Base-by-base conservation (phyloP, 2,113 vertebrate genomes). In the Eclectus roratus region DNA sequence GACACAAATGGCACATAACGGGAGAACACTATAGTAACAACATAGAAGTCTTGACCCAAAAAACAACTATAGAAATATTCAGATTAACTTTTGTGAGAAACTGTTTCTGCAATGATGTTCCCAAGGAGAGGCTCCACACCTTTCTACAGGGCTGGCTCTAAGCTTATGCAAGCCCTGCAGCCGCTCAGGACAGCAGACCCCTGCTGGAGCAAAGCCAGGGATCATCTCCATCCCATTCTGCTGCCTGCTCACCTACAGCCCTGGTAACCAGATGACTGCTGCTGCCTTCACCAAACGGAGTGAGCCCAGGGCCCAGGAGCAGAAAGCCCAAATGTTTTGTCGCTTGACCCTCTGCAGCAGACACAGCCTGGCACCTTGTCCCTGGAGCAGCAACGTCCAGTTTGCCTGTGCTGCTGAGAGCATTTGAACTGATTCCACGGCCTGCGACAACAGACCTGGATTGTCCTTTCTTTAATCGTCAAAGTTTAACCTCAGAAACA, bases 211-310 rank as follows among this genome's bases (percentile, higher is more conserved):
- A 23, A 56, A 56, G 33, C 33, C 13, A 56, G 2, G 49, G 27
- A 85, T 8, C 29, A 44, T 6, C 9, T 29, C 31, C 35, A 39
- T 14, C 16, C 25, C 0, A 0, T 47, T 44, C 47, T 18, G 14
- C 46, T 39, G 18, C 28, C 56, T 7, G 23, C 31, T 25, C 18
- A 46, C 49, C 66, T 4, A 8, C 49, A 28, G 20, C 24, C 8
- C 46, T 3, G 3, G 56, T 7, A 64, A 35, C 14, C 41, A 56
- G 44, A 25, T 7, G 53, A 27, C 29, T 49, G 10, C 37, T 37
- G 58, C 41, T 70, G 33, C 46, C 41, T 24, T 35, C 49, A 18
- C 56, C 6, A 5, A 56, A 35, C 13, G 46, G 2, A 56, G 47
- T 1, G 0, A 89, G 69, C 11, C 78, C 69, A 53, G 29, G 27